Evolutionary conservation across 1,140 invertebrate genomes (phyloP), one percentile per base, ranked within the genome.

Genomic region (Chrysopa pallens): DNA sequence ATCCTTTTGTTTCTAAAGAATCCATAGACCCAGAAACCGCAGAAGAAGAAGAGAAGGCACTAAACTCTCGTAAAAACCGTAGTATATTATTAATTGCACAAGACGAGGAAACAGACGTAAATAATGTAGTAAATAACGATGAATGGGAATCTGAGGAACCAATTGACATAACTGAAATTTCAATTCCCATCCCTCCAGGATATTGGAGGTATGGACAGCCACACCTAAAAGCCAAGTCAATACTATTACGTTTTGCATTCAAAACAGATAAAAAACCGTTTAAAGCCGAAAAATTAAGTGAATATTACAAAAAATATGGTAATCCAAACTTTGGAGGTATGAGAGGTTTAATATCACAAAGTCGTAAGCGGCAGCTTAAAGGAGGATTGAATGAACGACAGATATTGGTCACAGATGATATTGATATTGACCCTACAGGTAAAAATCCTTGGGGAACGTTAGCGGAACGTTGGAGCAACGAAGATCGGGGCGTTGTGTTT

Each of bases 371-470:
- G 63, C 43, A 61, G 71, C 35, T 63, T 71, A 39, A 69, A 64
- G 40, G 63, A 53, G 53, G 74, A 67, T 9, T 59, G 65, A 46
- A 72, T 67, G 58, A 23, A 23, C 58, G 65, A 39, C 45, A 51
- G 38, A 5, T 23, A 23, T 23, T 23, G 5, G 17, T 23, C 17
- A 5, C 17, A 23, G 17, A 23, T 5, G 59, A 61, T 40, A 52
- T 62, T 53, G 56, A 63, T 39, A 51, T 60, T 31, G 60, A 62
- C 48, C 31, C 31, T 6, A 33, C 8, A 4, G 51, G 47, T 8
- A 76, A 77, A 57, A 84, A 84, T 64, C 79, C 80, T 1, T 82
- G 78, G 76, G 76, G 77, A 37, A 68, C 69, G 42, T 64, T 84
- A 36, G 78, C 76, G 31, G 64, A 71, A 48, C 72, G 66, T 44